Evolutionary conservation across 2,113 vertebrate genomes (phyloP).

Genomic region (Nerophis lumbriciformis): DNA sequence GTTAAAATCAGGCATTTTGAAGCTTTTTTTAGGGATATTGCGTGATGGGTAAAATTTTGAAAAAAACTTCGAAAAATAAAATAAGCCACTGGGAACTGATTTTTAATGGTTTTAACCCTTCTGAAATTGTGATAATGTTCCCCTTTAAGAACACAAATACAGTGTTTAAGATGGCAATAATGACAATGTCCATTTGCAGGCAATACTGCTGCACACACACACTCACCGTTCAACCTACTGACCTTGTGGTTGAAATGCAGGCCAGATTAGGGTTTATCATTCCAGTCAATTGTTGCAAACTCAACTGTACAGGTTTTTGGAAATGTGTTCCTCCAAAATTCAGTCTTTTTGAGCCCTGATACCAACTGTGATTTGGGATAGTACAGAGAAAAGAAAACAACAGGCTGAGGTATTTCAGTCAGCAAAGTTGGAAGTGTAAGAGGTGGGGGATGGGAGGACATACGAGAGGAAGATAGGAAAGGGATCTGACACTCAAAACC

Average conservation of each 20-base stretch:
- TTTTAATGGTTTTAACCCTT: no score
- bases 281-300: constrained; percentile 16
- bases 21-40: no score
- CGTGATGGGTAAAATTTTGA: no score
- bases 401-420: constrained; percentile 59
- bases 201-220: neutral
- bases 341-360: constrained; percentile 33
- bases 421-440: constrained; percentile 58
- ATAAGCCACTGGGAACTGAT: no score
- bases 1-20: no score
- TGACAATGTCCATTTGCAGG: neutral
- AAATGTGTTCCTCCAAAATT: constrained; percentile 21
- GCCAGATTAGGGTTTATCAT: neutral
- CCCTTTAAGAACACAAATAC: no score
- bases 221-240: neutral
- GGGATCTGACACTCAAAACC: constrained; percentile 57
- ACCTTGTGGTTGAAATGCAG: neutral
- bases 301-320: constrained; percentile 17
- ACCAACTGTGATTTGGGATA: constrained; percentile 32
- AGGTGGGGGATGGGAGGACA: constrained; percentile 57
- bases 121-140: no score
- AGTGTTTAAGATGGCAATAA: no score
- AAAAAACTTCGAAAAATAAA: no score
- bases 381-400: constrained; percentile 55
- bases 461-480: constrained; percentile 48